Evolutionary conservation across 2,888 invertebrate species (phyloP), one percentile per base, ranked within the genome.

Genomic region (Dendrolimus houi): DNA sequence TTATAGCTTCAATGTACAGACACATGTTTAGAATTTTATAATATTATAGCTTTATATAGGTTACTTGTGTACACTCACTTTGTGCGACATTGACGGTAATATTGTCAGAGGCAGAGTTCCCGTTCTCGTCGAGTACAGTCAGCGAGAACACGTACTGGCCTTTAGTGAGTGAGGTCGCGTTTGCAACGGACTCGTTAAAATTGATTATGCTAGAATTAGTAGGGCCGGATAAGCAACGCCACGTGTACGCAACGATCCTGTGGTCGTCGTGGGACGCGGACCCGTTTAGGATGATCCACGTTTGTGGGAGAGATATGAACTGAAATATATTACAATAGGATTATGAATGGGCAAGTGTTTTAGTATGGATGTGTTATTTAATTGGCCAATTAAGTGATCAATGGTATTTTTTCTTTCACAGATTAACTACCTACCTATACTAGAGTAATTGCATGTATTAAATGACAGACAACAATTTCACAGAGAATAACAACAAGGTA

Each of bases 261-360:
- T 96, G 94, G 81, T 97, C 97, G 81, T 97, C 98, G 65, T 91
- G 93, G 53, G 96, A 96, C 71, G 92, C 93, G 0, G 94, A 93
- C 1, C 97, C 98, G 87, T 98, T 96, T 55, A 98, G 87, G 0
- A 92, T 74, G 13, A 94, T 93, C 93, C 95, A 95, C 12, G 96
- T 96, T 79, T 95, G 93, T 7, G 98, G 98, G 57, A 98, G 92
- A 63, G 95, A 95, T 68, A 97, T 94, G 57, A 95, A 96, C 93
- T 93, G 81, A 40, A 81, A 68, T 63, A 66, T 59, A 69, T 63
- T 58, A 57, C 1, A 47, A 47, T 47, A 56, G 29, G 53, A 10
- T 54, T 54, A 17, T 14, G 7, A 54, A 17, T 29, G 29, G 29
- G 29, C 29, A 29, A 29, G 29, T 29, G 29, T 29, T 29, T 29